Conservation (phyloP, 2,113 vertebrate species). For the Steatornis caripensis region DNA sequence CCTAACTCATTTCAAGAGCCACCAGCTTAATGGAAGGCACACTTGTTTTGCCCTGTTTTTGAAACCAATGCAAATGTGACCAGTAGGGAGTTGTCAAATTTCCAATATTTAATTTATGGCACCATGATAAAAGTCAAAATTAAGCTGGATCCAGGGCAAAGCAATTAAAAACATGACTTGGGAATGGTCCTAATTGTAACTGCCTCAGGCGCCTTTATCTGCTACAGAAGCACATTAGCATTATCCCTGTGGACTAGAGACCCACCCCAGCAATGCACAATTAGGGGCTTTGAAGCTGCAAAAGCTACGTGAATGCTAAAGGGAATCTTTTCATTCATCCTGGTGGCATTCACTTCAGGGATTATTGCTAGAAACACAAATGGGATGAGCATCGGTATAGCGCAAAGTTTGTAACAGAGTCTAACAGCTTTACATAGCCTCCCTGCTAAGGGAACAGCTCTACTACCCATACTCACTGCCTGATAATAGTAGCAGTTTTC, state of each 20-base stretch:
- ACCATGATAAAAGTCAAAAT: neutral
- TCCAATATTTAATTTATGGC: neutral
- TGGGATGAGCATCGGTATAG: neutral
- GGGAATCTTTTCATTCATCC: neutral
- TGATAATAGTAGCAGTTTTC: neutral
- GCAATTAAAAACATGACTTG: neutral
- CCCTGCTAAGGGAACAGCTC: neutral
- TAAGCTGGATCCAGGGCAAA: neutral
- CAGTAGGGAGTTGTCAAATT: neutral
- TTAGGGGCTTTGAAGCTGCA: neutral
- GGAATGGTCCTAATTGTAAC: neutral
- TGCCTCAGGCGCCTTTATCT: neutral
- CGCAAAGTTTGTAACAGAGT: neutral
- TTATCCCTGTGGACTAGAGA: accelerated
- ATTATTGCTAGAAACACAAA: neutral
- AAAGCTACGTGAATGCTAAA: neutral
- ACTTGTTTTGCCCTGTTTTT: neutral
- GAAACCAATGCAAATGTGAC: neutral
- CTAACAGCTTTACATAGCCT: accelerated
- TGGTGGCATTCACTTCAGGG: neutral
- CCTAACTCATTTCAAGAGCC: neutral
- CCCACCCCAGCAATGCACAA: accelerated
- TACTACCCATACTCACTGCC: neutral
- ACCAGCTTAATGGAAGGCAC: neutral
- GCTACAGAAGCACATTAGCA: accelerated